A percentile compares a stretch with the other conserved stretches of the same genome.
Conservation (phyloP, 2,888 invertebrate genomes). For the Polymixis flavicincta region DNA sequence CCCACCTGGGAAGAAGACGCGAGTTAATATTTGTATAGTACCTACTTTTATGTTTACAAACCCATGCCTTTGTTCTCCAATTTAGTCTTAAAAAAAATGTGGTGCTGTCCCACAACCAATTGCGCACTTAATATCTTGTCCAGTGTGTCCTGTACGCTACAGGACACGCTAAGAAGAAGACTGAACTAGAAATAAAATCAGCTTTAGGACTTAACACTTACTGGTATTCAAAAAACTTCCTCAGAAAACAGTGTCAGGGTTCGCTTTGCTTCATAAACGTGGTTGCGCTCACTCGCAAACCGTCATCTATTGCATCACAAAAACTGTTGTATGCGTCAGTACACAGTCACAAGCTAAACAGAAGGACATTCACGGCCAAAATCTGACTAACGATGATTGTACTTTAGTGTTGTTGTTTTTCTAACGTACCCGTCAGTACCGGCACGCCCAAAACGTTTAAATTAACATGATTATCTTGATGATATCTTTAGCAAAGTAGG, state of each 20-base stretch:
- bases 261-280: conserved; percentile 1
- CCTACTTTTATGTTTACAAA: background rate
- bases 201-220: too few species aligned
- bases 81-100: background rate
- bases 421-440: conserved; percentile 5
- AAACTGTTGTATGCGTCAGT: conserved; percentile 7
- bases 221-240: conserved; percentile 17
- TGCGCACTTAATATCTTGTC: too few species aligned
- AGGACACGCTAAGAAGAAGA: too few species aligned
- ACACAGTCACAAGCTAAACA: conserved; percentile 7
- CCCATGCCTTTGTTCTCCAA: background rate
- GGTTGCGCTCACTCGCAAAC: conserved; percentile 8
- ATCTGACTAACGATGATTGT: conserved; percentile 38
- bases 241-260: conserved; percentile 47
- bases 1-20: too few species aligned
- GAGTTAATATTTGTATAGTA: too few species aligned
- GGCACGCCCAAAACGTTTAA: conserved; percentile 22
- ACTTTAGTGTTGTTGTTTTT: conserved; percentile 32
- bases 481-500: conserved; percentile 1
- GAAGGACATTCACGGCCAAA: conserved; percentile 41
- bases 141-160: too few species aligned
- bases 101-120: too few species aligned
- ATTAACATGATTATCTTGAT: conserved; percentile 8
- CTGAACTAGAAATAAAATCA: too few species aligned
- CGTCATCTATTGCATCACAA: conserved; percentile 32